Conservation (phyloP, 2,797 vertebrate species). For the Fistularia commersonii region DNA sequence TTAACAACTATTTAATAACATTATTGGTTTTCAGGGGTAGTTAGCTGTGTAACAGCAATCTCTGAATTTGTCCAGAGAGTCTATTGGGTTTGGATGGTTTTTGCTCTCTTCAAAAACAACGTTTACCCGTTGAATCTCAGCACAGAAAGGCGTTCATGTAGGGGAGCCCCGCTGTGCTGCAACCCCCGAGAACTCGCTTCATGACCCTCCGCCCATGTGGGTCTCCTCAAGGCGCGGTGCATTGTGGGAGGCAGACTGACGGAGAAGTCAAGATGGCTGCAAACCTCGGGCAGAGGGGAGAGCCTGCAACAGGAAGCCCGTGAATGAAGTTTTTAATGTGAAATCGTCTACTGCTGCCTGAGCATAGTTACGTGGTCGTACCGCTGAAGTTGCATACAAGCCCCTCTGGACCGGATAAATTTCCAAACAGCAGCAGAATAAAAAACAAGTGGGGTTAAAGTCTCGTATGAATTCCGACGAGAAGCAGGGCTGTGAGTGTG, state of each 20-base stretch:
- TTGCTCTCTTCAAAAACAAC: no score
- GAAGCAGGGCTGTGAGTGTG: constrained; percentile 80
- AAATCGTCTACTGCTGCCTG: constrained; percentile 9
- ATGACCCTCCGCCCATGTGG: constrained; percentile 26
- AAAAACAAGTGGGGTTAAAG: constrained; percentile 65
- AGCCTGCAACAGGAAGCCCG: constrained; percentile 60
- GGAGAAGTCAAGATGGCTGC: constrained; percentile 76
- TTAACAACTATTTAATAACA: no score
- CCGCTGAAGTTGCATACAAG: constrained; percentile 9
- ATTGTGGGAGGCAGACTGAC: constrained; percentile 65
- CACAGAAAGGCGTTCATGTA: neutral
- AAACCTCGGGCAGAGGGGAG: constrained; percentile 51
- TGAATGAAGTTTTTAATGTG: constrained; percentile 58
- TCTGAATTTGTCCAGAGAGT: no score
- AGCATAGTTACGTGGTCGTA: constrained; percentile 1
- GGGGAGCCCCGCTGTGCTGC: neutral
- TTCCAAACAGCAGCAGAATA: constrained; percentile 46
- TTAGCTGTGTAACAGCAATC: no score
- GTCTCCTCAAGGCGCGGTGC: constrained; percentile 47
- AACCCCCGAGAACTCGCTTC: constrained; percentile 6
- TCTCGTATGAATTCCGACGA: constrained; percentile 81
- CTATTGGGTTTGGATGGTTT: no score
- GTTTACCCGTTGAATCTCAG: neutral
- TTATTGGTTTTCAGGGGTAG: no score
- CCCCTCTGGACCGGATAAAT: constrained; percentile 36